These are phyloP conservation scores for Thymelicus acteon DNA, from an alignment of 2,888 invertebrate species.

Conservation along the genomic window DNA sequence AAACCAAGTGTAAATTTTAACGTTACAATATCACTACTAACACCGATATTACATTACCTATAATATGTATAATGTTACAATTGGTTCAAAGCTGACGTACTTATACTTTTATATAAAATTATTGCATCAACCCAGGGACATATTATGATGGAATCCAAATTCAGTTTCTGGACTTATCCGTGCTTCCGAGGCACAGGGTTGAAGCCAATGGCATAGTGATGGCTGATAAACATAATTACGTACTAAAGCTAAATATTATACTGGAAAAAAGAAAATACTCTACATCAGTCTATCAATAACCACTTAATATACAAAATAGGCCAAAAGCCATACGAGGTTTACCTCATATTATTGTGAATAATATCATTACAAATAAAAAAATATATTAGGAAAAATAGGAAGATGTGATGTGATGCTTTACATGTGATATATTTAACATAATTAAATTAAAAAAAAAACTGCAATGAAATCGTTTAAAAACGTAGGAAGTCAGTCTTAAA, in stretches of 20 bases:
- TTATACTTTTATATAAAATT: constrained; percentile 29
- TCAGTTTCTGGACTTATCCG: background rate
- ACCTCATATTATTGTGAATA: constrained; percentile 35
- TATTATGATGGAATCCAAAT: background rate
- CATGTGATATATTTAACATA: constrained; percentile 25
- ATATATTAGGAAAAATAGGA: constrained; percentile 34
- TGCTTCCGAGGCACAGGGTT: background rate
- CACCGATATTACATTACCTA: constrained; percentile 33
- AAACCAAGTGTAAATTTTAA: constrained; percentile 26
- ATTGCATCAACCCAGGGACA: constrained; percentile 8
- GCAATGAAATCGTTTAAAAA: background rate
- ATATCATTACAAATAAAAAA: constrained; percentile 10
- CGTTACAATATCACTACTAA: constrained; percentile 32
- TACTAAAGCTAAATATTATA: constrained; percentile 39
- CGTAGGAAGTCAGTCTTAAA: constrained; percentile 23
- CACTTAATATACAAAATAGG: constrained; percentile 66
- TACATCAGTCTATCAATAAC: constrained; percentile 65
- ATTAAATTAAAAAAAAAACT: constrained; percentile 1
- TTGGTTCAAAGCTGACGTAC: constrained; percentile 36
- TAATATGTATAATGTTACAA: constrained; percentile 33
- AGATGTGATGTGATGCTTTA: constrained; percentile 37
- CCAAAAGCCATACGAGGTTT: constrained; percentile 47
- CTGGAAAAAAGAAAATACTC: constrained; percentile 45
- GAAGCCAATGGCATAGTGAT: constrained; percentile 25
- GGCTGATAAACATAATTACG: constrained; percentile 30